phyloP scores from a whole-genome alignment of 2,888 invertebrate genomes.

The Punctoribates punctum region DNA sequence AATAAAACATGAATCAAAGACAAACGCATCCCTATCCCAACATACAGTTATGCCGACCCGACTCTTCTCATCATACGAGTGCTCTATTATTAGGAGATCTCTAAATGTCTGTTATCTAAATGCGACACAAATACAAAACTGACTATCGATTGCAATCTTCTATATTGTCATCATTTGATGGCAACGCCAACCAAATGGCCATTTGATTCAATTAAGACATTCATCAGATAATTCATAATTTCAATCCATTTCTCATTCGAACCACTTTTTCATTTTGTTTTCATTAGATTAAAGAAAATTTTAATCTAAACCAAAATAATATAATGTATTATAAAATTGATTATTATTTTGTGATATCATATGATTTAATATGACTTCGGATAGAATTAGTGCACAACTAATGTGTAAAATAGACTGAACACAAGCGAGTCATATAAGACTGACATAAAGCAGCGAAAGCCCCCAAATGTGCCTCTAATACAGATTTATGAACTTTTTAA shows the following conservation, averaged over 20 bases:
- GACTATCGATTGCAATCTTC: not conserved
- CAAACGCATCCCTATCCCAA: not conserved
- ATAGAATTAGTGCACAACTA: too few relatives aligned
- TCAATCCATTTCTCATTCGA: not conserved
- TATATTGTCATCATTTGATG: not conserved
- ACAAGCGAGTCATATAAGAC: not conserved
- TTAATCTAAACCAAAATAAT: too few relatives aligned
- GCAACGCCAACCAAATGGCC: not conserved
- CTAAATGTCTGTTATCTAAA: not conserved
- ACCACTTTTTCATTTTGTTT: not conserved
- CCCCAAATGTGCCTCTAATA: slow-evolving; percentile 27
- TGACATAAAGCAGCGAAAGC: not conserved
- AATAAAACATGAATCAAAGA: slow-evolving; percentile 25
- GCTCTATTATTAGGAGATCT: not conserved
- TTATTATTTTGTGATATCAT: too few relatives aligned
- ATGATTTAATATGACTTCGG: too few relatives aligned
- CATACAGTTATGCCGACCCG: not conserved
- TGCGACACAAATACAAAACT: too few relatives aligned
- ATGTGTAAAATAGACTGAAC: too few relatives aligned
- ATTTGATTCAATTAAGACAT: slow-evolving; percentile 18
- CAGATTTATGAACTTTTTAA: slow-evolving; percentile 27
- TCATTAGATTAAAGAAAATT: too few relatives aligned
- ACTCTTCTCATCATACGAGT: slow-evolving; percentile 6
- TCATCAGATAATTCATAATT: not conserved
- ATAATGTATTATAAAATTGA: too few relatives aligned